Base-by-base conservation (phyloP, 2,888 invertebrate genomes). In the Drosophila quinaria region DNA sequence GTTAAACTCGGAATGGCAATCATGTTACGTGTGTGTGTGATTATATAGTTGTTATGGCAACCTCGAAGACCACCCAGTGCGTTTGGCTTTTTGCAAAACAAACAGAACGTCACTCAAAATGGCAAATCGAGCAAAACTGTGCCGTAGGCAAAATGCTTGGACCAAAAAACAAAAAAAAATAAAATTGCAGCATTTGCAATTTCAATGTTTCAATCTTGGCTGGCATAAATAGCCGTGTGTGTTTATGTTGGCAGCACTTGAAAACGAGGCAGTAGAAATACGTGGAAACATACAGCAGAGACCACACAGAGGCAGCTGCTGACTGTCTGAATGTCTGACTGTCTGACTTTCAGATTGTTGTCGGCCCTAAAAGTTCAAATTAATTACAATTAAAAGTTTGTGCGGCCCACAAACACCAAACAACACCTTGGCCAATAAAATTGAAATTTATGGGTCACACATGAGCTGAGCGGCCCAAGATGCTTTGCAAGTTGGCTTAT, bases 41-140 rank as follows among this genome's bases (percentile, higher is more conserved):
- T 17, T 50, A 29, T 15, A 29, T 15, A 29, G 42, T 17, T 19
- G 37, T 35, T 31, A 63, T 54, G 58, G 35, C 64, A 60, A 33
- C 42, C 37, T 60, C 42, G 42, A 9, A 22, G 86, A 80, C 86
- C 86, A 87, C 86, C 86, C 86, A 78, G 51, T 4, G 80, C 11
- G 89, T 68, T 82, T 87, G 82, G 88, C 86, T 86, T 87, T 86
- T 87, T 85, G 89, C 90, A 89, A 89, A 85, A 87, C 88, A 86
- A 86, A 86, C 89, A 86, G 70, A 80, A 76, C 88, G 88, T 89
- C 85, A 87, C 76, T 87, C 80, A 80, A 74, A 68, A 66, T 44
- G 61, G 52, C 66, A 50, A 71, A 58, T 56, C 37, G 58, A 19
- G 41, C 64, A 74, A 56, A 49, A 61, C 22, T 35, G 54, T 42